phyloP scores from a whole-genome alignment of 2,113 vertebrate genomes.

The Gobiocypris rarus region DNA sequence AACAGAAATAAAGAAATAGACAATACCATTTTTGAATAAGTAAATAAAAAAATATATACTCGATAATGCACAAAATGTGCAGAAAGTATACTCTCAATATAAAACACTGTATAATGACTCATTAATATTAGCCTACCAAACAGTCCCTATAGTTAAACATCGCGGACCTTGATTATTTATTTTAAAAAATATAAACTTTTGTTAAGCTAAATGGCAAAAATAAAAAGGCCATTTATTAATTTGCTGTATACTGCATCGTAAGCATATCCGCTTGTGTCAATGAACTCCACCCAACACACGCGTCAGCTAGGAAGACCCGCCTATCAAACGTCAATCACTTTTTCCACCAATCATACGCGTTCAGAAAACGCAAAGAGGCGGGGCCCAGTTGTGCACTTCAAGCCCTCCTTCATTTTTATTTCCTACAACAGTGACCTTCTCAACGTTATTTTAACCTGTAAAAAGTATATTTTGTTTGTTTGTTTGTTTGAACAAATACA shows the following conservation, averaged over 20 bases:
- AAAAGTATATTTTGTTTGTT: no score
- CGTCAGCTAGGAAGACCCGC: neutral
- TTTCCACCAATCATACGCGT: constrained; percentile 5
- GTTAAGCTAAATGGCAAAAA: neutral
- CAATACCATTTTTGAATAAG: no score
- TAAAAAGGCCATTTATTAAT: neutral
- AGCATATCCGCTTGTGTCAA: neutral
- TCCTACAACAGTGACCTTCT: neutral
- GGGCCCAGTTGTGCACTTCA: no score
- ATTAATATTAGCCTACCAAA: neutral
- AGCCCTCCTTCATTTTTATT: neutral
- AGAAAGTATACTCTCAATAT: neutral
- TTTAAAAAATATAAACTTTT: neutral
- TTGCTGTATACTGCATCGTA: neutral
- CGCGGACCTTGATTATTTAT: neutral
- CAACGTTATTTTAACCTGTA: neutral
- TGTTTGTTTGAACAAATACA: neutral
- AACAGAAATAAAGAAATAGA: no score
- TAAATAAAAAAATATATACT: no score
- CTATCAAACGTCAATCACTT: neutral
- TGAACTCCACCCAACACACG: no score
- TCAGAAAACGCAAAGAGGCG: constrained; percentile 19
- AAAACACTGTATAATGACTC: neutral
- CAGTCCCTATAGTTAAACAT: neutral
- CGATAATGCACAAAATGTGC: no score